Evolutionary conservation across 2,888 invertebrate genomes (phyloP).

Genomic region (Eubasilissa splendida): DNA sequence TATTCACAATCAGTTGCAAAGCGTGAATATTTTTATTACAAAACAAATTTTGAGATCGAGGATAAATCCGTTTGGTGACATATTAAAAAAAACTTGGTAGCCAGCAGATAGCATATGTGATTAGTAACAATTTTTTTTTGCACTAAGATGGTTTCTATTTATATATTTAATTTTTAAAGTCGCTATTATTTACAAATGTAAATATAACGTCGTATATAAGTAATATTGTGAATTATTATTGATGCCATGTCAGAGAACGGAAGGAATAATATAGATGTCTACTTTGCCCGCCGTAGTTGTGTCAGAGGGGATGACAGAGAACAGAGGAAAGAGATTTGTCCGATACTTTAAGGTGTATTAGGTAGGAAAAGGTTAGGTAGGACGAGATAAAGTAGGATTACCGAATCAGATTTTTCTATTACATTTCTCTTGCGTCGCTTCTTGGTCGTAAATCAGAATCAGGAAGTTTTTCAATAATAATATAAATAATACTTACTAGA

Average conservation of each 20-base stretch:
- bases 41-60: no score
- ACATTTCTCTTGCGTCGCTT: constrained; percentile 11
- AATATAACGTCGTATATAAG: neutral
- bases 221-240: neutral
- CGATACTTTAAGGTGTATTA: constrained; percentile 49
- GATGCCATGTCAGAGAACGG: constrained; percentile 17
- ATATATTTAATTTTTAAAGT: no score
- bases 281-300: constrained; percentile 4
- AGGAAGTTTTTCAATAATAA: neutral
- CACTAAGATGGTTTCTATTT: no score
- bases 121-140: no score
- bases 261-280: constrained; percentile 13
- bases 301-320: constrained; percentile 11
- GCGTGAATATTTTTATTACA: no score
- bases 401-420: constrained; percentile 44
- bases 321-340: constrained; percentile 53
- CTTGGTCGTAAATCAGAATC: neutral
- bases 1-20: no score
- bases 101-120: no score
- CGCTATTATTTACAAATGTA: no score
- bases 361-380: neutral
- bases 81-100: no score
- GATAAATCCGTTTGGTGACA: no score
- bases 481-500: no score
- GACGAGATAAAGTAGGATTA: constrained; percentile 51